These are phyloP conservation scores for Heterodera schachtii DNA, from an alignment of 1,140 invertebrate genomes.

Conservation along the genomic window DNA sequence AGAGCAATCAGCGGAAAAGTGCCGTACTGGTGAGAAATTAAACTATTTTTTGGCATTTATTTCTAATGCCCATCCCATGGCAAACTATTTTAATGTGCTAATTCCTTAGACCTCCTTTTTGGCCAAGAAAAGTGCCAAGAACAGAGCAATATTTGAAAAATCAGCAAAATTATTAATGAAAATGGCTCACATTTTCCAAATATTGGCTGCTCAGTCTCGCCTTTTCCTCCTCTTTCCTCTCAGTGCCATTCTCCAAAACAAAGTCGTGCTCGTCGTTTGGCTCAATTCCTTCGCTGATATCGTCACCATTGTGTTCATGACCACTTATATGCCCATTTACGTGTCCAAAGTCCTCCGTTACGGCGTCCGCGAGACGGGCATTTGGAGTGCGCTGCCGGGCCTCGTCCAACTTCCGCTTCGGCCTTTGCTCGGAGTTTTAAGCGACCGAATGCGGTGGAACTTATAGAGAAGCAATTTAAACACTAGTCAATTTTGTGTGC, in stretches of 20 bases:
- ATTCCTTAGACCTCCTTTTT: too few species aligned
- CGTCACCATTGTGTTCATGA: constrained; percentile 44
- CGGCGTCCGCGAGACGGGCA: constrained; percentile 29
- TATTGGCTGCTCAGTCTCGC: too few species aligned
- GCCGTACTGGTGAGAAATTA: constrained; percentile 28
- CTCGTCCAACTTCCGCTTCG: constrained; percentile 19
- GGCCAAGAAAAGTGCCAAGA: too few species aligned
- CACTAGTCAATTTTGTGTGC: not conserved
- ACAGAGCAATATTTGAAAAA: too few species aligned
- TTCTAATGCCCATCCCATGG: too few species aligned
- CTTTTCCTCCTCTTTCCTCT: too few species aligned
- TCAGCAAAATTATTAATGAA: too few species aligned
- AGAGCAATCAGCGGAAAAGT: constrained; percentile 42
- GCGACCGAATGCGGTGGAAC: constrained; percentile 9
- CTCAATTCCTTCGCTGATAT: constrained; percentile 52
- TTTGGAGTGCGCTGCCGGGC: constrained; percentile 26
- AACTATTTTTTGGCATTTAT: too few species aligned
- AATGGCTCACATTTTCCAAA: too few species aligned
- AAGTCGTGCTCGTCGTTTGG: constrained; percentile 44
- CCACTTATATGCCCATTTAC: constrained; percentile 48
- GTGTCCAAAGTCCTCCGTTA: constrained; percentile 49
- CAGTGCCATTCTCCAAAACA: constrained; percentile 40
- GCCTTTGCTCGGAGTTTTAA: not conserved
- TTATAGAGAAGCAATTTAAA: not conserved
- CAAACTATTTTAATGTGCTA: too few species aligned